These are phyloP conservation scores for Pangasius macronema DNA, from an alignment of 2,797 vertebrate species.

Conservation along the genomic window DNA sequence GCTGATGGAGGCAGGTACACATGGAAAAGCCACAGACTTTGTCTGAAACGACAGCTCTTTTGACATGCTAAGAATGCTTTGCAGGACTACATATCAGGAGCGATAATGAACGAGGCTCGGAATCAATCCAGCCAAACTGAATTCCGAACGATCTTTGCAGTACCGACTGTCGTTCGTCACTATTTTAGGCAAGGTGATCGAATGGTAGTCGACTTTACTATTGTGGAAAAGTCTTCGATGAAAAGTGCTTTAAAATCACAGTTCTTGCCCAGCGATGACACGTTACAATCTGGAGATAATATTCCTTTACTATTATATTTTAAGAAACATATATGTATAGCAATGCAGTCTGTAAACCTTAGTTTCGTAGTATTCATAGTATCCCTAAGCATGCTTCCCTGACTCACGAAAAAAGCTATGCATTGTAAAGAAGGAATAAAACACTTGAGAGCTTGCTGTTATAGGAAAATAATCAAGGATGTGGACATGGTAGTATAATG, in stretches of 20 bases:
- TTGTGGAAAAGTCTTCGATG: too few species aligned
- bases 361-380: not conserved
- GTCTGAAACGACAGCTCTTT: slow-evolving; percentile 25
- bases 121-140: slow-evolving; percentile 34
- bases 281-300: slow-evolving; percentile 1
- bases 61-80: slow-evolving; percentile 19
- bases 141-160: slow-evolving; percentile 34
- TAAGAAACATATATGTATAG: not conserved
- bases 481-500: not conserved
- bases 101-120: slow-evolving; percentile 31
- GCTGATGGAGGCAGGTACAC: not conserved
- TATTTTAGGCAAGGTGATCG: too few species aligned
- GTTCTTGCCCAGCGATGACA: not conserved
- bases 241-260: not conserved
- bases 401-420: not conserved
- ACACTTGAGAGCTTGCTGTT: not conserved
- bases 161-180: too few species aligned
- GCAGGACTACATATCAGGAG: slow-evolving; percentile 34
- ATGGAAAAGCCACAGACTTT: not conserved
- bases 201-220: too few species aligned
- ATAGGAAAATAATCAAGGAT: not conserved
- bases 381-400: not conserved
- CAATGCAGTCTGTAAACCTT: not conserved
- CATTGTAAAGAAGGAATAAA: not conserved
- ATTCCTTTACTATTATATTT: not conserved